Evolutionary conservation across 2,113 vertebrate genomes (phyloP), one percentile per base, ranked within the genome.

Genomic region (Dascyllus trimaculatus): DNA sequence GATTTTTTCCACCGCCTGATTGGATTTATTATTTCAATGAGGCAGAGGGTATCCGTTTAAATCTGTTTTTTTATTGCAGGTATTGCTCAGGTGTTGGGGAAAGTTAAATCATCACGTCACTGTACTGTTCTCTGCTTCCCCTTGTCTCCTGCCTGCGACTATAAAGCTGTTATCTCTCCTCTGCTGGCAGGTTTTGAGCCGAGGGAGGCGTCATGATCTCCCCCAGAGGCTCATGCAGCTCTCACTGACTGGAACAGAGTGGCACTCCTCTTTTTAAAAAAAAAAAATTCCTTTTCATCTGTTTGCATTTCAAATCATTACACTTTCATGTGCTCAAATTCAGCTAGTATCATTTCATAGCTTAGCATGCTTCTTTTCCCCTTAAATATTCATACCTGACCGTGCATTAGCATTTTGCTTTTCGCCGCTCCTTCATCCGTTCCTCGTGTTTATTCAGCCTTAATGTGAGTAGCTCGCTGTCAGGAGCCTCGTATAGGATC

Each of bases 201-300:
- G 0, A 78, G 46, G 80, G 74, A 76, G 71, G 78, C 52, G 17
- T 78, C 83, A 71, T 81, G 70, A 80, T 89, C 86, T 75, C 80
- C 68, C 65, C 80, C 19, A 13, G 24, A 75, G 80, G 80, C 78
- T 70, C 21, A 10, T 62, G 40, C 69, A 24, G 76, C 74, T 71
- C 70, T 76, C 17, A 22, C 67, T 59, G 74, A 78, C 51, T 46
- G 51, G 35, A 63, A 54, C 25, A 29, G 58, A 79, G 82, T 59
- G 79, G 29, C 52, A 21, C 63, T 51, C 48, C 6, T 82, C 53
- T 49, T 19, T 0, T n/a, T 18, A 11, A 29, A 29, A 29, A 29
- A 29, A 29, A 29, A 29, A 2, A 17, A 18, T 59, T 49, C 67
- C 5, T 71, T 76, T 79, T 74, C 14, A 67, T 85, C 60, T 29